phyloP scores from a whole-genome alignment of 2,888 invertebrate genomes.

The Stenurella melanura region DNA sequence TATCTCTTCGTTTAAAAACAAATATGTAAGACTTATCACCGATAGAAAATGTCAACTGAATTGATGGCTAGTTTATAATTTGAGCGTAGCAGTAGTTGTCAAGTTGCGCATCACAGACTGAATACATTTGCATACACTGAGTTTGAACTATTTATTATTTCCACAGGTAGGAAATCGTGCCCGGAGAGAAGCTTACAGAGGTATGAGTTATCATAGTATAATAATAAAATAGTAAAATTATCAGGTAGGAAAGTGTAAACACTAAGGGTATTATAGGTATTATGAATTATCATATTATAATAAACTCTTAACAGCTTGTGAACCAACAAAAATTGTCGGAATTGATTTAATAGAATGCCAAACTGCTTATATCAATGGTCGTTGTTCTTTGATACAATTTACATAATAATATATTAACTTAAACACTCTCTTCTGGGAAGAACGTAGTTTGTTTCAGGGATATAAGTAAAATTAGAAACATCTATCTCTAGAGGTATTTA shows the following conservation, averaged over 20 bases:
- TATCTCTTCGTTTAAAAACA: not conserved
- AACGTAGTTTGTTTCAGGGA: no score
- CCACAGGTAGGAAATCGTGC: not conserved
- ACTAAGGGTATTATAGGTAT: not conserved
- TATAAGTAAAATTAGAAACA: no score
- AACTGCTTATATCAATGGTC: not conserved
- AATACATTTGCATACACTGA: not conserved
- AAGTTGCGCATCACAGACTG: constrained; percentile 3
- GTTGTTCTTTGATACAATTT: not conserved
- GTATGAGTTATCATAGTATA: not conserved
- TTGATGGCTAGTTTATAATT: not conserved
- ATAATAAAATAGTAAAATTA: not conserved
- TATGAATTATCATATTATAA: not conserved
- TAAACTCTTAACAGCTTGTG: not conserved
- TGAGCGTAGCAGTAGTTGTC: not conserved
- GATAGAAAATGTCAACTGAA: not conserved
- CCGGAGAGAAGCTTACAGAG: not conserved
- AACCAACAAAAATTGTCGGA: not conserved
- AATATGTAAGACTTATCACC: not conserved
- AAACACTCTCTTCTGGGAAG: no score
- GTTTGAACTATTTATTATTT: constrained; percentile 1
- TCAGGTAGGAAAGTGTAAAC: not conserved
- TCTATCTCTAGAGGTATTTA: no score
- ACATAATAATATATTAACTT: not conserved
- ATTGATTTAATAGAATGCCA: not conserved